These are phyloP conservation scores for Willowsia nigromaculata DNA, from an alignment of 2,888 invertebrate genomes.

Conservation along the genomic window DNA sequence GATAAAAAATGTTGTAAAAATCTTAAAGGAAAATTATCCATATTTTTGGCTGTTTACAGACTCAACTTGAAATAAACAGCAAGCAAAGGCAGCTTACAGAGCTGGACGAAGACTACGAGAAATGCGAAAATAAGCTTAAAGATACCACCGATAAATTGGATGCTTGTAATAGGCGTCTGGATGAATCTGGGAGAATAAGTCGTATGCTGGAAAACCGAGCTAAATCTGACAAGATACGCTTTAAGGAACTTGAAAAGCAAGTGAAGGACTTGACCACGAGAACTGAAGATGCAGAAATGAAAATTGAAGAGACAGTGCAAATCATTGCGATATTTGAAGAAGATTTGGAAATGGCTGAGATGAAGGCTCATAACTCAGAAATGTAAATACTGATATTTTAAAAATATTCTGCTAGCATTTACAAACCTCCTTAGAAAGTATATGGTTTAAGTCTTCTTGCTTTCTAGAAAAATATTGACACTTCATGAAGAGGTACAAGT, in stretches of 20 bases:
- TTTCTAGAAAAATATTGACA: not conserved
- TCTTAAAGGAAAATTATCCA: not conserved
- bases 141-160: not conserved
- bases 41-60: not conserved
- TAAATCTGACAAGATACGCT: not conserved
- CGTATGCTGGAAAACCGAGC: not conserved
- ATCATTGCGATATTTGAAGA: conserved; percentile 11
- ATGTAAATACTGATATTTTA: not conserved
- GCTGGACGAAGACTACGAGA: conserved; percentile 6
- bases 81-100: not conserved
- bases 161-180: not conserved
- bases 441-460: not conserved
- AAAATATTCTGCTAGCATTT: too few relatives aligned
- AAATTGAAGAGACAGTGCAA: not conserved
- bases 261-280: conserved; percentile 26
- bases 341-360: not conserved
- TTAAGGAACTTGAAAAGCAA: conserved; percentile 41
- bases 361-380: not conserved
- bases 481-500: not conserved
- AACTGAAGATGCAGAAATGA: conserved; percentile 11
- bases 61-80: not conserved
- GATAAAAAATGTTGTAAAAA: not conserved
- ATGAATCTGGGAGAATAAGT: not conserved
- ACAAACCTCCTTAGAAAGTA: not conserved
- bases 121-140: not conserved